A percentile compares a stretch with the other conserved stretches of the same genome.
phyloP scores from a whole-genome alignment of 2,797 vertebrate species.

The Cyprinodon diabolis region DNA sequence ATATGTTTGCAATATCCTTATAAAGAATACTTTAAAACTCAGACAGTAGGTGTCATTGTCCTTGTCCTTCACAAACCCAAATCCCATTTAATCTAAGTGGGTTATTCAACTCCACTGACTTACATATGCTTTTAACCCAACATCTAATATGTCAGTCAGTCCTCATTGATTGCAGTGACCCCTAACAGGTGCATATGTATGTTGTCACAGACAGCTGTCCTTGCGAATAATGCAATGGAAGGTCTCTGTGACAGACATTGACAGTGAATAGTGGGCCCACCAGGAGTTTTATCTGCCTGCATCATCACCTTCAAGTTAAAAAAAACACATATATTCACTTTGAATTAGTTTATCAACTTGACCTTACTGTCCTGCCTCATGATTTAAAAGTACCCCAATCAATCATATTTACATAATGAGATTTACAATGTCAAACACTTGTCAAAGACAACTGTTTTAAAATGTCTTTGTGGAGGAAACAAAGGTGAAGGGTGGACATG shows the following conservation, averaged over 20 bases:
- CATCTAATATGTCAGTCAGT: slow-evolving; percentile 71
- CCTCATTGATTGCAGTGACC: slow-evolving; percentile 77
- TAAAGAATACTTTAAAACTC: slow-evolving; percentile 43
- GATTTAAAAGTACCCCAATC: slow-evolving; percentile 56
- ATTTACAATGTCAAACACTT: slow-evolving; percentile 65
- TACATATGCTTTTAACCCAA: slow-evolving; percentile 52
- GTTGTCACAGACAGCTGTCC: slow-evolving; percentile 69
- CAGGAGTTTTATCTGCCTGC: slow-evolving; percentile 28
- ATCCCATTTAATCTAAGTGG: slow-evolving; percentile 45
- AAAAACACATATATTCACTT: slow-evolving; percentile 47
- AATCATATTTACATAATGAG: slow-evolving; percentile 70
- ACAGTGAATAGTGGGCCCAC: slow-evolving; percentile 37
- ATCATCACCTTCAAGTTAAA: slow-evolving; percentile 53
- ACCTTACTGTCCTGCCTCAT: slow-evolving; percentile 44
- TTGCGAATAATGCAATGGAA: slow-evolving; percentile 57
- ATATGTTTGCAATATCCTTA: slow-evolving; percentile 9
- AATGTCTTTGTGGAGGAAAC: slow-evolving; percentile 18
- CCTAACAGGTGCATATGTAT: slow-evolving; percentile 71
- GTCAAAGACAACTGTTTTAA: slow-evolving; percentile 51
- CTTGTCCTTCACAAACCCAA: slow-evolving; percentile 48
- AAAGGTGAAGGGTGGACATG: slow-evolving; percentile 46
- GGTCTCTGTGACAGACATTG: slow-evolving; percentile 40
- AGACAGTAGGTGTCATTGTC: slow-evolving; percentile 20
- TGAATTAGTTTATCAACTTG: slow-evolving; percentile 62
- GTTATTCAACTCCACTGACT: slow-evolving; percentile 58